phyloP scores from a whole-genome alignment of 2,113 vertebrate species.

The Acrocephalus kingi region DNA sequence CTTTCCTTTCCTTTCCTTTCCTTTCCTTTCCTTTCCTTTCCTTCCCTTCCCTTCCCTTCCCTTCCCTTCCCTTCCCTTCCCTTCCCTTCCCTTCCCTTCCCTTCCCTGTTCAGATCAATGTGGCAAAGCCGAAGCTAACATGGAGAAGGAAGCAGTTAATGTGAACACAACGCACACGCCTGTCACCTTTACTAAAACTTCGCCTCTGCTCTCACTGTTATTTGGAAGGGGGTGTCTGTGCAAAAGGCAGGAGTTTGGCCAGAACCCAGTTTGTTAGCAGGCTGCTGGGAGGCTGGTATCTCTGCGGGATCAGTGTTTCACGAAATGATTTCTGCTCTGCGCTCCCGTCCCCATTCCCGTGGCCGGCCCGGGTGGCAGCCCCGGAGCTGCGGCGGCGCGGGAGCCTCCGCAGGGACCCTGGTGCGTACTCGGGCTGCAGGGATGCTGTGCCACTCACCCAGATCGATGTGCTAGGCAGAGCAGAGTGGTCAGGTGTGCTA shows the following conservation, averaged over 20 bases:
- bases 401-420: background rate
- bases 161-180: background rate
- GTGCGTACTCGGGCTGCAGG: rapidly evolving
- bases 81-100: no score
- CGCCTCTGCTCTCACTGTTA: rapidly evolving
- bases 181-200: background rate
- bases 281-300: background rate
- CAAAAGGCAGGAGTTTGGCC: background rate
- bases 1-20: no score
- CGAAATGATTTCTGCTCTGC: background rate
- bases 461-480: background rate
- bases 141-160: background rate
- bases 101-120: background rate
- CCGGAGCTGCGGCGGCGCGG: background rate
- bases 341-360: rapidly evolving
- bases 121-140: background rate
- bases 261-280: background rate
- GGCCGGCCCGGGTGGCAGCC: background rate
- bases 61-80: no score
- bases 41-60: no score
- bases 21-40: no score
- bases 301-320: background rate
- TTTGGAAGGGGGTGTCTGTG: background rate
- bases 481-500: rapidly evolving
- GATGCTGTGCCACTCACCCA: rapidly evolving